Base-by-base conservation (phyloP, 2,888 invertebrate genomes). In the Melolontha melolontha region DNA sequence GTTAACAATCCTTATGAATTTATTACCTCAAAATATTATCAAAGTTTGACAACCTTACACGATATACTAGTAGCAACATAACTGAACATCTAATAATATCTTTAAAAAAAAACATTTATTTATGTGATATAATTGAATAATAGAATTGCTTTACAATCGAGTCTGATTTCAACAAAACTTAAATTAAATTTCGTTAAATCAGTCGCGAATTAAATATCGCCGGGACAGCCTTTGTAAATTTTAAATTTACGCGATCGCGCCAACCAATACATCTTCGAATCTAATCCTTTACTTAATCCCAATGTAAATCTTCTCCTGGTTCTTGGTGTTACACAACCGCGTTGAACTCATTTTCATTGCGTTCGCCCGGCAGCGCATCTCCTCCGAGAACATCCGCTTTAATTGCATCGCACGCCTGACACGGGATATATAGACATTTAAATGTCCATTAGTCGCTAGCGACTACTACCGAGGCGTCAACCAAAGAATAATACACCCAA, bases 271-370 rank as follows among this genome's bases (percentile, higher is more conserved):
- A n/a, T 62, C 39, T 47, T 47, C 34, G n/a, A 29, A 27, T 14
- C 47, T 57, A 57, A 57, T 57, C 57, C 57, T 42, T 14, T 5
- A 16, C 34, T n/a, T 62, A 62, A 62, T 49, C 49, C 47, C n/a
- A 6, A 6, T 29, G 47, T 47, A 62, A 62, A 62, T 47, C 6
- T 54, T 40, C 39, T 10, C 22, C 22, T 22, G 4, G 22, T 22
- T 22, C 4, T 44, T 42, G 12, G 5, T 11, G 27, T 59, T 27
- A 34, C 34, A 14, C 29, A 59, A 34, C 4, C 34, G 10, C 6
- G 34, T 47, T n/a, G 10, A 16, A 11, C 4, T 16, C 16, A 2
- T 22, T n/a, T 17, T 49, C 44, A n/a, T 11, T 22, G 17, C 22
- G 27, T 12, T 29, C 59, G 27, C 17, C 10, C 12, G 8, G 5